phyloP scores from a whole-genome alignment of 2,888 invertebrate genomes.

The Hypomecis punctinalis region DNA sequence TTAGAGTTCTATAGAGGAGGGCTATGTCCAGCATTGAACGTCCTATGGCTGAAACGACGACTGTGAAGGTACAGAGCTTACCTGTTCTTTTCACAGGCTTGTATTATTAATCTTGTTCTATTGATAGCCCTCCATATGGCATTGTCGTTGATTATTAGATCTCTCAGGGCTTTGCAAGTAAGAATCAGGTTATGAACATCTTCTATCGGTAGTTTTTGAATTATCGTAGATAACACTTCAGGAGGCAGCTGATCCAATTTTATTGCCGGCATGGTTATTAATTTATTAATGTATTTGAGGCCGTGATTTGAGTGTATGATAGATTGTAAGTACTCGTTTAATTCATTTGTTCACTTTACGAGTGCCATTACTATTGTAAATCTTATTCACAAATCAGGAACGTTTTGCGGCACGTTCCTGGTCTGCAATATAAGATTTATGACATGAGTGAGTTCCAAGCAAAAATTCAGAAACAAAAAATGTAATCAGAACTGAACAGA shows the following conservation, averaged over 20 bases:
- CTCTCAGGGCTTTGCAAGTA: constrained; percentile 64
- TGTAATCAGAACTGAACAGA: too few species aligned
- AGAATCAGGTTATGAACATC: constrained; percentile 70
- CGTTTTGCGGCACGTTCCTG: neutral
- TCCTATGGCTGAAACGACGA: too few species aligned
- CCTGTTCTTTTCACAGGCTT: constrained; percentile 16
- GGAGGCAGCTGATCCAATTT: constrained; percentile 57
- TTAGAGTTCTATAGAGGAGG: too few species aligned
- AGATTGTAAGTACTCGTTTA: neutral
- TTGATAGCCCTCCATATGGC: constrained; percentile 62
- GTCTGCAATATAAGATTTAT: constrained; percentile 12
- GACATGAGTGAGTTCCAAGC: neutral
- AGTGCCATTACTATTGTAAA: constrained; percentile 2
- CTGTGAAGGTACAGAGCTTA: constrained; percentile 3
- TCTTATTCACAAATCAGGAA: constrained; percentile 10
- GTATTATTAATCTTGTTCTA: constrained; percentile 11
- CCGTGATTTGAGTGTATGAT: neutral
- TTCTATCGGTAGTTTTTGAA: constrained; percentile 54
- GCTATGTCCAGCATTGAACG: too few species aligned
- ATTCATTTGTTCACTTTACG: neutral
- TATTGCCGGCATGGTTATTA: constrained; percentile 31
- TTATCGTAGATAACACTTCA: constrained; percentile 67
- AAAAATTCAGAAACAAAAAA: neutral
- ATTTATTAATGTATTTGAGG: too few species aligned
- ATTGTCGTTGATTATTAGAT: constrained; percentile 62